Evolutionary conservation across 92 coral and sea anemone genomes (phyloP).

Genomic region (Parazoanthus swiftii): DNA sequence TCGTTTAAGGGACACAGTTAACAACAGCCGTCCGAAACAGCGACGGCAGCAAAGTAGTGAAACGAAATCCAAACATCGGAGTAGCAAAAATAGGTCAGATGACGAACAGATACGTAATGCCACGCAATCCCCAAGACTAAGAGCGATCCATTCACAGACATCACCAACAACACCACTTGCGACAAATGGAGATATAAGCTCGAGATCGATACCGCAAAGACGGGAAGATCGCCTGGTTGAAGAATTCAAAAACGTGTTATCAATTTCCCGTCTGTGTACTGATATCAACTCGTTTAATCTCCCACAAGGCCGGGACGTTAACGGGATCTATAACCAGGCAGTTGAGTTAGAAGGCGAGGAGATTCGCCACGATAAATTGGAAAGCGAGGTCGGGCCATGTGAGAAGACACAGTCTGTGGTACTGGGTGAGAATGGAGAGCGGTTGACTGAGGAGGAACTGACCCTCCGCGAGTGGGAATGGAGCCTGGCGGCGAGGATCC

Average conservation of each 20-base stretch:
- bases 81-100: background rate
- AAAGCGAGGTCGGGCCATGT: constrained; percentile 14
- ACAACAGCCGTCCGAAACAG: constrained; percentile 65
- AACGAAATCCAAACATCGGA: constrained; percentile 2
- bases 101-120: constrained; percentile 11
- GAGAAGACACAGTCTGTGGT: constrained; percentile 43
- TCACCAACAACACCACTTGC: background rate
- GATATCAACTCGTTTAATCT: constrained; percentile 5
- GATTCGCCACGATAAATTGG: background rate
- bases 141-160: background rate
- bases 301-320: constrained; percentile 4
- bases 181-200: background rate
- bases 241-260: constrained; percentile 51
- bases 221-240: constrained; percentile 61
- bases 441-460: constrained; percentile 64
- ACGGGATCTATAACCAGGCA: constrained; percentile 24
- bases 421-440: constrained; percentile 74
- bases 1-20: constrained; percentile 55
- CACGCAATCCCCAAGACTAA: background rate
- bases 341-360: constrained; percentile 18
- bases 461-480: constrained; percentile 79
- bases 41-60: background rate
- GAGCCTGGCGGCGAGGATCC: constrained; percentile 75
- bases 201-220: background rate
- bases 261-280: constrained; percentile 27